phyloP scores from a whole-genome alignment of 1,140 invertebrate genomes.

The Muscidifurax raptorellus region DNA sequence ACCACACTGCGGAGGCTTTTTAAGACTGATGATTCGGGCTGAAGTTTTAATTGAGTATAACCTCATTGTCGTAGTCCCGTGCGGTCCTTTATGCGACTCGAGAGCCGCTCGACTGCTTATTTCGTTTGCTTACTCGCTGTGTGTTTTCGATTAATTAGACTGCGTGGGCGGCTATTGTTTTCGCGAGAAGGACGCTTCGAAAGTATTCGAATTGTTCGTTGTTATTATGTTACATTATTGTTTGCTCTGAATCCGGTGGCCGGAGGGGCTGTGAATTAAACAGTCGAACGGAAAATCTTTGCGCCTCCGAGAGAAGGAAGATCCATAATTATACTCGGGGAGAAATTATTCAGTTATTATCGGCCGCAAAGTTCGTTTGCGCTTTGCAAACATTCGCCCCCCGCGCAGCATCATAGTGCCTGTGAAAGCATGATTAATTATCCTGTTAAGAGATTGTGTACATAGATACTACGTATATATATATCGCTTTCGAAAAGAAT shows the following conservation, averaged over 20 bases:
- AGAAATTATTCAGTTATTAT: neutral
- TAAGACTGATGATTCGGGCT: neutral
- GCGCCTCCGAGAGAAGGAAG: too few relatives aligned
- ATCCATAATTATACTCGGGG: neutral
- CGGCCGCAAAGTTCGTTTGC: neutral
- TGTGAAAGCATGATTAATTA: neutral
- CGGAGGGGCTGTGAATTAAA: too few relatives aligned
- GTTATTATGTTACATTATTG: too few relatives aligned
- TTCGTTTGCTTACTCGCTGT: neutral
- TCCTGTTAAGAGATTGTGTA: neutral
- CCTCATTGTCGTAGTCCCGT: neutral
- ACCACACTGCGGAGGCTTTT: neutral
- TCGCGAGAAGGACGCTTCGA: neutral
- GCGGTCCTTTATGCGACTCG: neutral
- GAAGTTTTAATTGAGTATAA: slow-evolving; percentile 33
- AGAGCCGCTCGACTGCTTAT: too few relatives aligned
- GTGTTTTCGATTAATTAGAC: too few relatives aligned
- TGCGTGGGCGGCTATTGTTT: neutral
- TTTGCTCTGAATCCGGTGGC: too few relatives aligned
- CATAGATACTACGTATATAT: neutral
- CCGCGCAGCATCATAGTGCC: too few relatives aligned
- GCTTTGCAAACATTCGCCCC: neutral
- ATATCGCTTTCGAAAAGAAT: neutral
- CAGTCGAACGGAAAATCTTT: neutral
- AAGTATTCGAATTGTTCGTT: neutral